Evolutionary conservation across 2,113 vertebrate genomes (phyloP).

Genomic region (Falcunculus frontatus): DNA sequence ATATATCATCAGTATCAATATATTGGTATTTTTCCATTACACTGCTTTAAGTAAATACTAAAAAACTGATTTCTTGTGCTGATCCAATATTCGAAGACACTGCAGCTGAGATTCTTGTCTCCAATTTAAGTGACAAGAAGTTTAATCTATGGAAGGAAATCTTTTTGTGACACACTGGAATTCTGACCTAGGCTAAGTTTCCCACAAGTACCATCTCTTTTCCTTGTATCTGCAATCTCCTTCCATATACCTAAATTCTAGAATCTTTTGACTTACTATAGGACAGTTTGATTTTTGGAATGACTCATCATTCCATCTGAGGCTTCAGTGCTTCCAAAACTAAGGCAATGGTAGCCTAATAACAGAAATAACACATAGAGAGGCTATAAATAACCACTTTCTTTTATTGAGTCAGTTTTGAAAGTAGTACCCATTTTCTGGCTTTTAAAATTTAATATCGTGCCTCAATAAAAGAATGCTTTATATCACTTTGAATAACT

Average conservation of each 20-base stretch:
- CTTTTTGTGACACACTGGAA: not conserved
- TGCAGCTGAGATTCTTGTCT: not conserved
- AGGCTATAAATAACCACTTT: not conserved
- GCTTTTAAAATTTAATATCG: not conserved
- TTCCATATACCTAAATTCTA: not conserved
- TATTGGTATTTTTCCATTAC: not conserved
- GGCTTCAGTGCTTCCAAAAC: not conserved
- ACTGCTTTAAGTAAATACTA: not conserved
- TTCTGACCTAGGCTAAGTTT: not conserved
- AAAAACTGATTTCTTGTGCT: not conserved
- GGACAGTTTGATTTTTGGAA: not conserved
- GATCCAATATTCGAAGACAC: not conserved
- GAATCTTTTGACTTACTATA: not conserved
- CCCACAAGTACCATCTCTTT: not conserved
- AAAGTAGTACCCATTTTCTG: not conserved
- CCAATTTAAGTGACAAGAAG: not conserved
- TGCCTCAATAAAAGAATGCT: not conserved
- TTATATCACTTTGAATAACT: not conserved
- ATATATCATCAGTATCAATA: not conserved
- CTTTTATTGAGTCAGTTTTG: not conserved
- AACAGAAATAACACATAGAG: not conserved
- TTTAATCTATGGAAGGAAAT: not conserved
- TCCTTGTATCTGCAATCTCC: not conserved
- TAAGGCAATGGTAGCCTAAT: not conserved
- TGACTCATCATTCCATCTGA: not conserved